phyloP scores from a whole-genome alignment of 92 coral and sea anemone species.

The Palythoa heliodiscus region DNA sequence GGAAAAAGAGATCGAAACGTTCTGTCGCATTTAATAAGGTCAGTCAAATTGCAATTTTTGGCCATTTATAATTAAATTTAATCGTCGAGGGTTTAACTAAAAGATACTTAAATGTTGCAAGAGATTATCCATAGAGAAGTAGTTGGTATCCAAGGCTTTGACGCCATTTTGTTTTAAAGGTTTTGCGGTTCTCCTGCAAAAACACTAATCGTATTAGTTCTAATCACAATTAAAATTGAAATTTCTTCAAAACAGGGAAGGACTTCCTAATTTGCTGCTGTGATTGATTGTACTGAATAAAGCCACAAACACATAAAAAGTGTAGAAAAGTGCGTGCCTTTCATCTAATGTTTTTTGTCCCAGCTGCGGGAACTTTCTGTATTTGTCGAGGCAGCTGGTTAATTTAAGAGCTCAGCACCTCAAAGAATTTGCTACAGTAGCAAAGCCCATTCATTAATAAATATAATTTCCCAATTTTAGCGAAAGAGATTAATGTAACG shows the following conservation, averaged over 20 bases:
- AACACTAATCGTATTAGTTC: background rate
- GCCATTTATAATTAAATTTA: background rate
- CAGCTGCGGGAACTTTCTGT: background rate
- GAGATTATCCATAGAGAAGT: background rate
- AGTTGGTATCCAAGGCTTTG: background rate
- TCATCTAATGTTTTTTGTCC: background rate
- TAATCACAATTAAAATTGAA: background rate
- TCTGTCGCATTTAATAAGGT: background rate
- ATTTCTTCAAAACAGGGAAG: background rate
- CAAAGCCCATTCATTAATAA: background rate
- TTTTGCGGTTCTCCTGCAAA: background rate
- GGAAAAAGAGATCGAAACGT: slow-evolving; percentile 4
- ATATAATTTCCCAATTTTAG: background rate
- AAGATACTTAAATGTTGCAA: background rate
- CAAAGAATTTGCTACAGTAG: background rate
- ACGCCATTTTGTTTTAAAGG: background rate
- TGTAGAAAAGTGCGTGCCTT: background rate
- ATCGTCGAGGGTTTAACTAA: background rate
- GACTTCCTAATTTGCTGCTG: background rate
- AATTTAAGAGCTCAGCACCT: background rate
- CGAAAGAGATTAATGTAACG: background rate
- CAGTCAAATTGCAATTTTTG: background rate
- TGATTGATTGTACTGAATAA: background rate
- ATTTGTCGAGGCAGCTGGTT: background rate
- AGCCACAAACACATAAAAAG: background rate